A percentile compares a stretch with the other conserved stretches of the same genome.
phyloP scores from a whole-genome alignment of 2,113 vertebrate genomes.

The Andinoacara biseriatus region DNA sequence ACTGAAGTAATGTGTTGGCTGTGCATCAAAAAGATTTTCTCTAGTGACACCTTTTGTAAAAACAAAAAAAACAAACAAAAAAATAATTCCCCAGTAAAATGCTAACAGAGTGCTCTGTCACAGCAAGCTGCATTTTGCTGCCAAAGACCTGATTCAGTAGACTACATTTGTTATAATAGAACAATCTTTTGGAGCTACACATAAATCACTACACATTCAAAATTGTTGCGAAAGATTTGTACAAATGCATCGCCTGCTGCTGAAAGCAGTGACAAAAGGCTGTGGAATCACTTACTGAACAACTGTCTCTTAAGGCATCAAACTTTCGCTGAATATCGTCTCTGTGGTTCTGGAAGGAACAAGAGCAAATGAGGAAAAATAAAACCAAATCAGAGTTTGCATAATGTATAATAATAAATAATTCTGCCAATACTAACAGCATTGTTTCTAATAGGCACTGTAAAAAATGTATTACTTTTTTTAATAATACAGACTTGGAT shows the following conservation, averaged over 20 bases:
- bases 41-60: not conserved
- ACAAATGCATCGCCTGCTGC: not conserved
- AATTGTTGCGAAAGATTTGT: not conserved
- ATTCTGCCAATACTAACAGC: not conserved
- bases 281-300: conserved; percentile 88
- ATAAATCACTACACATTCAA: conserved; percentile 11
- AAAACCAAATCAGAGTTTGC: not conserved
- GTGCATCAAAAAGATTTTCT: not conserved
- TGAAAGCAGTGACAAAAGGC: conserved; percentile 18
- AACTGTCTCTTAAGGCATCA: conserved; percentile 98
- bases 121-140: not conserved
- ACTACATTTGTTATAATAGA: not conserved
- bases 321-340: conserved; percentile 99
- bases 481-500: not conserved
- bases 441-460: not conserved
- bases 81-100: not conserved
- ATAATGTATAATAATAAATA: not conserved
- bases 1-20: not conserved
- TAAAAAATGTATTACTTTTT: not conserved
- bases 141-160: not conserved
- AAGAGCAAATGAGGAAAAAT: not conserved
- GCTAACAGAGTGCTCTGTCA: not conserved
- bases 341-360: conserved; percentile 77
- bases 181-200: not conserved
- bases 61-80: not conserved